These are phyloP conservation scores for Clarias platycephalus DNA, from an alignment of 2,797 vertebrate species.

Conservation along the genomic window DNA sequence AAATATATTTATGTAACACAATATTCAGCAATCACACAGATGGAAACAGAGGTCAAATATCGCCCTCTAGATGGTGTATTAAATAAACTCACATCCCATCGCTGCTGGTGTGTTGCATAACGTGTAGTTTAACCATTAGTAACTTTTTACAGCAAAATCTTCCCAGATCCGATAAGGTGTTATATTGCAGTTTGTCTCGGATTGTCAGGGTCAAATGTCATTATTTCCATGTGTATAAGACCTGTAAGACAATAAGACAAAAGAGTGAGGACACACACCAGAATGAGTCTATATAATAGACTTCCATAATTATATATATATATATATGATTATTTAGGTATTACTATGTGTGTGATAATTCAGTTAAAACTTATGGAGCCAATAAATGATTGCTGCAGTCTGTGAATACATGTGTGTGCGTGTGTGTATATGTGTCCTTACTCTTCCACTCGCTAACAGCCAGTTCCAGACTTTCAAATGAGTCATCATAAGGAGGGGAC, in stretches of 20 bases:
- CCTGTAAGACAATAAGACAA: slow-evolving; percentile 1
- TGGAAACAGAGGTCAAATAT: background rate
- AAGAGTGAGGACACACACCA: background rate
- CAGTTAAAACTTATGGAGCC: background rate
- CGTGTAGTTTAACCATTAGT: background rate
- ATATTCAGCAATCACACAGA: background rate
- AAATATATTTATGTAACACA: background rate
- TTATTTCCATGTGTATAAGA: slow-evolving; percentile 81
- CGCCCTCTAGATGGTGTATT: too few relatives aligned
- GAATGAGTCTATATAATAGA: background rate
- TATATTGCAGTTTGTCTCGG: slow-evolving; percentile 64
- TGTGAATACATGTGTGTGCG: background rate
- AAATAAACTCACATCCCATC: background rate
- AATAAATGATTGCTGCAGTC: background rate
- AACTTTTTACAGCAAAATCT: background rate
- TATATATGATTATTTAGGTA: background rate
- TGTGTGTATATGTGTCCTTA: slow-evolving; percentile 49
- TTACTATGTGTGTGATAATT: background rate
- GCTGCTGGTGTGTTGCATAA: background rate
- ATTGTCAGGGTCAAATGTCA: slow-evolving; percentile 79
- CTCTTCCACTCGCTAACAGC: slow-evolving; percentile 80
- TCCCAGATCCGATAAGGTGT: background rate
- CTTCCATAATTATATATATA: background rate
- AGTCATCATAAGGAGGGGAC: slow-evolving; percentile 77
- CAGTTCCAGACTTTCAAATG: slow-evolving; percentile 80